Base-by-base conservation (phyloP, 2,797 vertebrate genomes). In the Sebastiscus albofasciatus region DNA sequence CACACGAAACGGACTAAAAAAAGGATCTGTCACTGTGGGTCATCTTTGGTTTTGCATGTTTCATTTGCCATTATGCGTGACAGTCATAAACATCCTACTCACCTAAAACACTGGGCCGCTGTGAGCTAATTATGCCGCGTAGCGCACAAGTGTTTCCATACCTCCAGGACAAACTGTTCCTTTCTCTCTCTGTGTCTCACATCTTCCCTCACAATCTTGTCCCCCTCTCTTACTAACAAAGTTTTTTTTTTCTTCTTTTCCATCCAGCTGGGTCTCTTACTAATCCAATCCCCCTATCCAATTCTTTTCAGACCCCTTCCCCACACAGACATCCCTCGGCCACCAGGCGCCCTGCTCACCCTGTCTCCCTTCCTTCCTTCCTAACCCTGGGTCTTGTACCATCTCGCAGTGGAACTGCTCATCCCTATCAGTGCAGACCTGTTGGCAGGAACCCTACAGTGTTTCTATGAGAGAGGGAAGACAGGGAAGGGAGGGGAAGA, bases 1-100 rank as follows among this genome's bases (percentile, higher is more conserved):
- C 85, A 93, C 91, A 91, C 89, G 79, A 83, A 88, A 76, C 18
- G 1, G 70, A 65, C 75, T 69, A 78, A 85, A 90, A 70, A 87
- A 91, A 83, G 72, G 81, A 71, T 76, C 87, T 85, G 83, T 89
- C 90, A 90, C 85, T 77, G 64, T 10, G 83, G 91, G 90, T 93
- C 92, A 91, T 92, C 86, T 86, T 80, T 86, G 86, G 60, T 86
- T 92, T 89, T 71, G 71, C 88, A 75, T 75, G 12, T 91, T 77
- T 87, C 72, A 65, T 80, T 84, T 70, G 58, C 33, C 68, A 78
- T 88, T 84, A 85, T 79, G 75, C 52, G 82, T 60, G 83, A 81
- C 88, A 85, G 85, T 86, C 91, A 84, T 49, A 87, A 89, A 88
- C 86, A 89, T 88, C 91, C 87, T 36, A 77, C 86, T 82, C 82